Evolutionary conservation across 2,888 invertebrate species (phyloP).

Genomic region (Pheosia gnoma): DNA sequence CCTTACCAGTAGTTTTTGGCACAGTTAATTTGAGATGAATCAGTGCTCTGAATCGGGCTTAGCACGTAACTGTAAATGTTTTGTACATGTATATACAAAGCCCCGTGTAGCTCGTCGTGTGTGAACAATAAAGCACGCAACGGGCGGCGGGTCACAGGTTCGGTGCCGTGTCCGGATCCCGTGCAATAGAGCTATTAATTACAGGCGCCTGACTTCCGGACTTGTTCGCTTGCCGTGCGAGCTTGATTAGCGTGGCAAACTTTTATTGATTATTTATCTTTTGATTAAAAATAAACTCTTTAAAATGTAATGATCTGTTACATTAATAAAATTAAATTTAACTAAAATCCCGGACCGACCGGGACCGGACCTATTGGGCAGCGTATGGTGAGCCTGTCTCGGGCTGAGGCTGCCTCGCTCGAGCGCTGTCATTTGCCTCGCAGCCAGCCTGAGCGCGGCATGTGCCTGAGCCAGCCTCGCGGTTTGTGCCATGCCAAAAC

Average conservation of each 20-base stretch:
- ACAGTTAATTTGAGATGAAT: no score
- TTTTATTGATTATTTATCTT: conserved; percentile 7
- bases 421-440: no score
- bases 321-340: no score
- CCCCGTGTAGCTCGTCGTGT: neutral
- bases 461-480: no score
- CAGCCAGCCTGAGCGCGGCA: no score
- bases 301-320: neutral
- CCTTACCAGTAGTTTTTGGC: no score
- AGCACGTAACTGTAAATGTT: neutral
- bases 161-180: conserved; percentile 46
- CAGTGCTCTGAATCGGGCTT: no score
- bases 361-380: no score
- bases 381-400: no score
- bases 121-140: conserved; percentile 43
- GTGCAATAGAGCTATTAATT: conserved; percentile 64
- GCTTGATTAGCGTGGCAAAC: conserved; percentile 24
- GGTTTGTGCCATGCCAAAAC: no score
- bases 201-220: conserved; percentile 40
- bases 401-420: no score
- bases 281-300: neutral
- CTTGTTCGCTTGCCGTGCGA: conserved; percentile 23
- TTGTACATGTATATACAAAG: neutral
- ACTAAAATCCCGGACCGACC: no score
- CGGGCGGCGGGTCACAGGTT: conserved; percentile 50